phyloP scores from a whole-genome alignment of 2,888 invertebrate genomes.

The Sepiola atlantica region DNA sequence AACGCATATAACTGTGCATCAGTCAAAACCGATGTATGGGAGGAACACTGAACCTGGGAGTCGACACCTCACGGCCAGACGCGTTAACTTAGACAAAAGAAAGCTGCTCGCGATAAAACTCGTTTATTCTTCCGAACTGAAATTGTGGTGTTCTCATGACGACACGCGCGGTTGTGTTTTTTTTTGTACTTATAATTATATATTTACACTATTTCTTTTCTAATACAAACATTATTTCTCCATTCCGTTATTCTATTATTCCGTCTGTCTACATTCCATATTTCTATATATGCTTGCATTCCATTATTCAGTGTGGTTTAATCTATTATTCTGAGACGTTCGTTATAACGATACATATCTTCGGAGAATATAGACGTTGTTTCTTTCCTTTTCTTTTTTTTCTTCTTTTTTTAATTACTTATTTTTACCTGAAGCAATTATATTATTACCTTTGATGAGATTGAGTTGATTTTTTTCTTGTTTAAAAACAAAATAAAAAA shows the following conservation, averaged over 20 bases:
- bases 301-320: not conserved
- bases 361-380: not conserved
- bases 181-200: not conserved
- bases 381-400: not conserved
- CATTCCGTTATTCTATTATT: not conserved
- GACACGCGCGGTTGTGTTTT: not conserved
- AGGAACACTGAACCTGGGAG: not conserved
- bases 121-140: not conserved
- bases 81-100: not conserved
- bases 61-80: not conserved
- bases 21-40: not conserved
- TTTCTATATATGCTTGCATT: not conserved
- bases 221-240: not conserved
- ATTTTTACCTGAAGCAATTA: not conserved
- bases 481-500: not conserved
- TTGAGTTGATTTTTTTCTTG: not conserved
- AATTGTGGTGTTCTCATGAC: not conserved
- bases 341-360: not conserved
- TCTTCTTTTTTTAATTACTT: not conserved
- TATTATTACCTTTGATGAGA: constrained; percentile 18
- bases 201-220: not conserved
- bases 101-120: not conserved
- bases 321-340: not conserved
- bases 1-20: not conserved
- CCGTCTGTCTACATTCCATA: not conserved